These are phyloP conservation scores for Lethocerus indicus DNA, from an alignment of 1,140 invertebrate genomes.

Conservation along the genomic window DNA sequence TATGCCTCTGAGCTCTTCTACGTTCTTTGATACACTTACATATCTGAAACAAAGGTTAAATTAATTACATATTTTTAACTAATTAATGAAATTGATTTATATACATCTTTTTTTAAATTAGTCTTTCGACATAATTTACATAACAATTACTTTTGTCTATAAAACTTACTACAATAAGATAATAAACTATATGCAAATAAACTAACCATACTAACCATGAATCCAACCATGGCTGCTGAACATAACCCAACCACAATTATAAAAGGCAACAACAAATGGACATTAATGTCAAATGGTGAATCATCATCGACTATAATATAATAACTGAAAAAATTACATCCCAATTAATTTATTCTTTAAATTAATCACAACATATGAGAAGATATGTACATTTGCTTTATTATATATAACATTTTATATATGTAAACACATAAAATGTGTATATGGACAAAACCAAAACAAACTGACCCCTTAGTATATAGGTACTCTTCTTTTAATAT, in stretches of 20 bases:
- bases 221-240: constrained; percentile 66
- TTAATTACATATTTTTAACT: no score
- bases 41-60: constrained; percentile 35
- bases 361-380: background rate
- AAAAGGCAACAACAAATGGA: constrained; percentile 76
- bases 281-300: constrained; percentile 67
- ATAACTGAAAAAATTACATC: constrained; percentile 29
- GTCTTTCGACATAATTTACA: background rate
- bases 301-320: constrained; percentile 63
- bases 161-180: background rate
- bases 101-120: constrained; percentile 1
- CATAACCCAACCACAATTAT: constrained; percentile 78
- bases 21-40: constrained; percentile 66
- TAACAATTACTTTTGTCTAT: background rate
- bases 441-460: background rate
- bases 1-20: constrained; percentile 53
- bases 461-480: constrained; percentile 26
- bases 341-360: background rate
- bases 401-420: background rate
- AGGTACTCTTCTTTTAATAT: constrained; percentile 40
- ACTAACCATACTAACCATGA: constrained; percentile 43
- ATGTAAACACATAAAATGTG: constrained; percentile 5
- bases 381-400: background rate
- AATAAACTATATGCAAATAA: background rate
- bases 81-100: background rate